A percentile compares a stretch with the other conserved stretches of the same genome.
phyloP scores from a whole-genome alignment of 2,113 vertebrate species.

The Antechinus flavipes region DNA sequence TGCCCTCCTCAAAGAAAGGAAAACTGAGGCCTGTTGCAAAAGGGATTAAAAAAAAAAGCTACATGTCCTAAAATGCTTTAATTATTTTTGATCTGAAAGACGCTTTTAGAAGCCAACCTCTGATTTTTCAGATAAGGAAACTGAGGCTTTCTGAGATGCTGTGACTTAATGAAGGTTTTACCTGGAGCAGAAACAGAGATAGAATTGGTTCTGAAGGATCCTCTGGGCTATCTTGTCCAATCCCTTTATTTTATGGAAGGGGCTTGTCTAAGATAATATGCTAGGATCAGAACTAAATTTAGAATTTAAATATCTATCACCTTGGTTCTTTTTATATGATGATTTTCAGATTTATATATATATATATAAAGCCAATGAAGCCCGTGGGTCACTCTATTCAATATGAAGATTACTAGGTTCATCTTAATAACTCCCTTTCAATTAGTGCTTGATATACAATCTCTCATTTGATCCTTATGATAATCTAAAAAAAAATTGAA shows the following conservation, averaged over 20 bases:
- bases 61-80: background rate
- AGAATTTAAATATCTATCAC: background rate
- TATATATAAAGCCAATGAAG: no score
- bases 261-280: background rate
- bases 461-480: background rate
- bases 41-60: background rate
- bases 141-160: background rate
- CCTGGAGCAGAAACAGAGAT: background rate
- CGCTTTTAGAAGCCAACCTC: background rate
- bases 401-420: background rate
- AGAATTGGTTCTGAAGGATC: background rate
- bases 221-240: background rate
- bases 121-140: background rate
- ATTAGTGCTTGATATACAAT: background rate
- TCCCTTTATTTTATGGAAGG: background rate
- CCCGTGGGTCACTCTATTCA: background rate
- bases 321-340: background rate
- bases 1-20: background rate
- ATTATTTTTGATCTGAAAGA: background rate
- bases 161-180: background rate
- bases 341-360: background rate
- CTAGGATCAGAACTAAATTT: background rate
- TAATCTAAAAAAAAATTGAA: background rate
- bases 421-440: background rate
- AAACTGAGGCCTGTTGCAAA: background rate